These are phyloP conservation scores for Micropoecilia bifurca DNA, from an alignment of 2,797 vertebrate species.

Conservation along the genomic window DNA sequence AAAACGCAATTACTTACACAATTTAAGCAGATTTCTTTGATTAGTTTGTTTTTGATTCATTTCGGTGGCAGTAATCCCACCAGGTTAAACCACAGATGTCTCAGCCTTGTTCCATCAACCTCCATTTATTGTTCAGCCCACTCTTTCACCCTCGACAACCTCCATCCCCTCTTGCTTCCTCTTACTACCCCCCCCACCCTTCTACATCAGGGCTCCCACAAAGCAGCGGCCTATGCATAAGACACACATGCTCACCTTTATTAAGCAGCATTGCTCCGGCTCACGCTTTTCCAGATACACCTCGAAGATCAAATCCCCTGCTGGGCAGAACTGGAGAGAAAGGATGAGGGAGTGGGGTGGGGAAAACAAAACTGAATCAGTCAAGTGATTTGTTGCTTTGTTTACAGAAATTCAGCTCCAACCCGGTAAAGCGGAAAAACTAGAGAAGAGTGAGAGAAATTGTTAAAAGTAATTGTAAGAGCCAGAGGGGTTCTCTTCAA, in stretches of 20 bases:
- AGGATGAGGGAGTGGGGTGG: slow-evolving; percentile 5
- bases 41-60: slow-evolving; percentile 77
- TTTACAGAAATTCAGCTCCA: slow-evolving; percentile 37
- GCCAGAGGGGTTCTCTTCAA: slow-evolving; percentile 36
- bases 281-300: slow-evolving; percentile 92
- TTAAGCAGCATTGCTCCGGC: slow-evolving; percentile 92
- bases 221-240: slow-evolving; percentile 2
- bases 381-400: slow-evolving; percentile 57
- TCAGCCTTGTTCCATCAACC: slow-evolving; percentile 64
- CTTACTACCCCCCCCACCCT: slow-evolving; percentile 9
- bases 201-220: slow-evolving; percentile 17
- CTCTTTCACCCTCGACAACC: slow-evolving; percentile 15
- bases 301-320: slow-evolving; percentile 95
- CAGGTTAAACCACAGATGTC: slow-evolving; percentile 69
- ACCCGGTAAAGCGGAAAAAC: slow-evolving; percentile 41
- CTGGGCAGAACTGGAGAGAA: slow-evolving; percentile 87
- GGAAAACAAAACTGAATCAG: slow-evolving; percentile 29
- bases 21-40: slow-evolving; percentile 81
- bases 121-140: slow-evolving; percentile 29
- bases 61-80: slow-evolving; percentile 70
- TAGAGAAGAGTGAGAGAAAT: slow-evolving; percentile 29
- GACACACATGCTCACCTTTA: slow-evolving; percentile 83
- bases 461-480: slow-evolving; percentile 36
- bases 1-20: slow-evolving; percentile 77
- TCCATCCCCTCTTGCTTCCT: slow-evolving; percentile 24